These are phyloP conservation scores for Aphelenchoides bicaudatus DNA, from an alignment of 2,888 invertebrate species.

Conservation along the genomic window DNA sequence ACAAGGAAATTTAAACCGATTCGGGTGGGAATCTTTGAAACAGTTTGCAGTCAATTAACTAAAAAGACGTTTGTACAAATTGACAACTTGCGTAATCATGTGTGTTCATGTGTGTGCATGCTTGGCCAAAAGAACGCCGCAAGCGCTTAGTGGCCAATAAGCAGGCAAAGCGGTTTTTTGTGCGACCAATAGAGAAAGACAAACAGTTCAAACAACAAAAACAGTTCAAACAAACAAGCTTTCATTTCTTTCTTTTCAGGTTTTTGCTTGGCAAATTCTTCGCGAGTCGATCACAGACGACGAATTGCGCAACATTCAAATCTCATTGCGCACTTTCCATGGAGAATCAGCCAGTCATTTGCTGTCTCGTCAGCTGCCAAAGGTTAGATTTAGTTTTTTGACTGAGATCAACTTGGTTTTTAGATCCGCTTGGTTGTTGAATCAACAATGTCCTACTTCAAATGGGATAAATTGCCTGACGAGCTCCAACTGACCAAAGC, in stretches of 20 bases:
- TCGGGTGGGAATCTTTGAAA: too few species aligned
- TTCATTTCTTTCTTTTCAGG: conserved; percentile 41
- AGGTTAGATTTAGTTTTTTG: conserved; percentile 34
- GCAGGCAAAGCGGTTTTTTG: too few species aligned
- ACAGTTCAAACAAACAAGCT: too few species aligned
- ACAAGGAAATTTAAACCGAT: too few species aligned
- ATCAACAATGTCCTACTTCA: conserved; percentile 56
- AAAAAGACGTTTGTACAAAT: too few species aligned
- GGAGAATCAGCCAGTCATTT: conserved; percentile 57
- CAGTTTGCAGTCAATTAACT: too few species aligned
- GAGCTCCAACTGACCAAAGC: conserved; percentile 56
- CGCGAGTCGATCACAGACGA: conserved; percentile 60
- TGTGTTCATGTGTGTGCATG: too few species aligned
- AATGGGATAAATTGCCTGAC: conserved; percentile 53
- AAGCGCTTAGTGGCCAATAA: too few species aligned
- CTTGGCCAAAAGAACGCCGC: too few species aligned
- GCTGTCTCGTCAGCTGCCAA: conserved; percentile 54
- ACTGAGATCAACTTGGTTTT: background rate
- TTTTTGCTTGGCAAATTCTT: conserved; percentile 60
- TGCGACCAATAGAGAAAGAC: too few species aligned
- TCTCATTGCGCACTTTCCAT: conserved; percentile 56
- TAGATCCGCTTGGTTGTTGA: conserved; percentile 58
- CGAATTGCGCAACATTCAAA: conserved; percentile 56
- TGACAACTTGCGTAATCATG: too few species aligned
- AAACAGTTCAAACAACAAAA: too few species aligned